A percentile compares a stretch with the other conserved stretches of the same genome.
phyloP scores from a whole-genome alignment of 2,113 vertebrate species.

The Burhinus oedicnemus region DNA sequence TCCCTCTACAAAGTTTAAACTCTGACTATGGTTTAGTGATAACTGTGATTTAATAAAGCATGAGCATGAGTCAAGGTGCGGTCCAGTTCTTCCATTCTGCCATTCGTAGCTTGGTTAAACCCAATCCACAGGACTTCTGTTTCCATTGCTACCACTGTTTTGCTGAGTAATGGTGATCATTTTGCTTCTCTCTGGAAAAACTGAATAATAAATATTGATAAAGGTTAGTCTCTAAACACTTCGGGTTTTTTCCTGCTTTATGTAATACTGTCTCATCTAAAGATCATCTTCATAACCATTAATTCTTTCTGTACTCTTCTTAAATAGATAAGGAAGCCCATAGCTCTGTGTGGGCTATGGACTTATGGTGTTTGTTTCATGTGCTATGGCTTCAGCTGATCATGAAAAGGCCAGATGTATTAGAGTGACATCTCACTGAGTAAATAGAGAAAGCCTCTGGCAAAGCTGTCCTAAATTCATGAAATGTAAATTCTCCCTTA shows the following conservation, averaged over 20 bases:
- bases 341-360: background rate
- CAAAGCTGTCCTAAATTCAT: background rate
- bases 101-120: background rate
- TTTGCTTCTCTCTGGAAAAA: background rate
- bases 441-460: background rate
- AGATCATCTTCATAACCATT: background rate
- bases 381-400: background rate
- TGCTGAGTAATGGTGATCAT: background rate
- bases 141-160: background rate
- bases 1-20: background rate
- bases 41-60: background rate
- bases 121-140: fast-evolving
- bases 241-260: fast-evolving
- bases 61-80: background rate
- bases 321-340: background rate
- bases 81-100: background rate
- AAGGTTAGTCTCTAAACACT: background rate
- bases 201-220: background rate
- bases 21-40: background rate
- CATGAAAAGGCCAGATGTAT: background rate
- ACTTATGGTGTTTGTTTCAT: fast-evolving
- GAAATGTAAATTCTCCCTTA: background rate
- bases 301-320: background rate
- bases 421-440: background rate
- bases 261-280: background rate